Evolutionary conservation across 2,113 vertebrate species (phyloP).

Genomic region (Jacana jacana): DNA sequence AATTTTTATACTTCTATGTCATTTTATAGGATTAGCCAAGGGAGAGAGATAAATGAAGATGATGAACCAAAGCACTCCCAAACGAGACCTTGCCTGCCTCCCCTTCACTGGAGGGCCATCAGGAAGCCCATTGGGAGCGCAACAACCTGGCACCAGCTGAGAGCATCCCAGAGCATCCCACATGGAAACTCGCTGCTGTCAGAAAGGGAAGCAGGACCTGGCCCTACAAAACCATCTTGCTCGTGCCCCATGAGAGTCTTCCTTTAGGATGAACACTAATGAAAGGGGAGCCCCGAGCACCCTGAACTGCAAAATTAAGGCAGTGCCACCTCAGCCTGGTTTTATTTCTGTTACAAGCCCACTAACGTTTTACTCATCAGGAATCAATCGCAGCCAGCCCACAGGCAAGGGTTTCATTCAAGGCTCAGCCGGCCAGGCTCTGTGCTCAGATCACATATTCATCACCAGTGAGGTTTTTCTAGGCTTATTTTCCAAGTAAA

Average conservation of each 20-base stretch:
- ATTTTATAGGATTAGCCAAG: neutral
- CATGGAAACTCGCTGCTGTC: neutral
- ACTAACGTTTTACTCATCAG: neutral
- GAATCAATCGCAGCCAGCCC: neutral
- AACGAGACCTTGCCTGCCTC: neutral
- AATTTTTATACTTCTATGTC: neutral
- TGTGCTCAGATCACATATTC: neutral
- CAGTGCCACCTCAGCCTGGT: neutral
- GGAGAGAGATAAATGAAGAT: neutral
- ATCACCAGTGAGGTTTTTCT: neutral
- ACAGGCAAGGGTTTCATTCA: neutral
- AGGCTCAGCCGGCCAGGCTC: neutral
- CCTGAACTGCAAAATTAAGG: accelerated
- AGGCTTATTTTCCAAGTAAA: neutral
- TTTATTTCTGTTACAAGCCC: neutral
- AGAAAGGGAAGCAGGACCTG: too few species aligned
- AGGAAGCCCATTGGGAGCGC: accelerated
- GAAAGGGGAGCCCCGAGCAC: neutral
- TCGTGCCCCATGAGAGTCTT: neutral
- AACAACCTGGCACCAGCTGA: too few species aligned
- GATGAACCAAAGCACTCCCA: neutral
- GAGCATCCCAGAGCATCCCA: neutral
- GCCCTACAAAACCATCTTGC: neutral
- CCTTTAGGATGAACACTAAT: accelerated
- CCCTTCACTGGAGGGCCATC: neutral